Evolutionary conservation across 2,888 invertebrate genomes (phyloP).

Genomic region (Ochropleura leucogaster): DNA sequence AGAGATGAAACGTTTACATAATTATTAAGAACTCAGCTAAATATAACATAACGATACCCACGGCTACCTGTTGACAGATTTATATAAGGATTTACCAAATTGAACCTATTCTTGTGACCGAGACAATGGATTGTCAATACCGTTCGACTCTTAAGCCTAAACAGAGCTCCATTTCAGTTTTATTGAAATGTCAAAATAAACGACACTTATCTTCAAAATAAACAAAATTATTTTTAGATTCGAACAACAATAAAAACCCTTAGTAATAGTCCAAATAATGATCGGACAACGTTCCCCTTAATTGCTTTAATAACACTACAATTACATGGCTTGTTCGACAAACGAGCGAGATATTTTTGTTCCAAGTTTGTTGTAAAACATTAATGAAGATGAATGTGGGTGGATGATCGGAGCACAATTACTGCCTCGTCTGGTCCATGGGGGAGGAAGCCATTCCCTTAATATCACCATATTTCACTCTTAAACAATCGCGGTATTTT

Average conservation of each 20-base stretch:
- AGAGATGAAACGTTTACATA: background rate
- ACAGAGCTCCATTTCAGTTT: background rate
- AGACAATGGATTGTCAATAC: background rate
- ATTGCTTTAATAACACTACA: constrained; percentile 45
- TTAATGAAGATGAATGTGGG: constrained; percentile 68
- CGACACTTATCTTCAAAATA: background rate
- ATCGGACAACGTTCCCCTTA: constrained; percentile 23
- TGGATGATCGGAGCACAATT: constrained; percentile 65
- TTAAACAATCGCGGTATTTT: constrained; percentile 75
- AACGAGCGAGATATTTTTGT: constrained; percentile 48
- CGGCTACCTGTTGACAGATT: background rate
- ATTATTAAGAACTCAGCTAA: background rate
- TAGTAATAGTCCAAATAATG: constrained; percentile 13
- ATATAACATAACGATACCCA: background rate
- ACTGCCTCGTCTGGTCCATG: constrained; percentile 64
- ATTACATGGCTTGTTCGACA: constrained; percentile 23
- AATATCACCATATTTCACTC: constrained; percentile 72
- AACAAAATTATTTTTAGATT: background rate
- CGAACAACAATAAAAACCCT: background rate
- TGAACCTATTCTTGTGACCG: background rate
- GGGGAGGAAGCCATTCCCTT: constrained; percentile 43
- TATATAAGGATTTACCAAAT: background rate
- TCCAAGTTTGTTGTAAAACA: constrained; percentile 59
- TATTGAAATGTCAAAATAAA: background rate
- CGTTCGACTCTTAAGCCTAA: background rate